Evolutionary conservation across 2,797 vertebrate genomes (phyloP), one percentile per base, ranked within the genome.

Genomic region (Gallinago nigripennis): DNA sequence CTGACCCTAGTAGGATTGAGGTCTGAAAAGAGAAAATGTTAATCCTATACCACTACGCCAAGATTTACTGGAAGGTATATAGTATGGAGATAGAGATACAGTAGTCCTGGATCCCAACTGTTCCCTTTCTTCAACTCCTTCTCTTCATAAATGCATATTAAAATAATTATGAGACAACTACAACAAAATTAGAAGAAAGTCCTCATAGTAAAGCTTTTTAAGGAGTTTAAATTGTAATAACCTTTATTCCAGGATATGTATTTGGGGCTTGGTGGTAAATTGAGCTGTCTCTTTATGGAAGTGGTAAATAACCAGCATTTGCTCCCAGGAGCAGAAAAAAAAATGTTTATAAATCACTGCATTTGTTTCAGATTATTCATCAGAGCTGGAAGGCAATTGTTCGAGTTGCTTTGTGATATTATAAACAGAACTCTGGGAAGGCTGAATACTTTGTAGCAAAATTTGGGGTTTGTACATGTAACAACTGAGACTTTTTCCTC

Each of bases 331-430:
- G 37, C 61, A 89, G 53, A 84, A 66, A 94, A 94, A 94, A 93
- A 70, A 56, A 21, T 88, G 86, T 97, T 97, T 95, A 88, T 90
- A 89, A 66, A 88, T 94, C 54, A 78, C 72, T 78, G 73, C 91
- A 79, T 96, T 96, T 27, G 25, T 96, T 97, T 97, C 94, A 53
- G 77, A 91, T 94, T 96, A 92, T 97, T 97, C 94, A 92, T 93
- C 92, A 58, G 92, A 39, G 45, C 66, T 94, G 92, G 94, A 90
- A 68, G 86, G 93, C 78, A 94, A 45, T 75, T 69, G 73, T 92
- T 95, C 50, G n/a, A 77, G 73, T 82, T 92, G 84, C 58, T 96
- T 95, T 90, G 46, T 54, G 58, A 64, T 93, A 54, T 41, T 91
- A 25, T 97, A 94, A 96, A 96, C 94, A 97, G 73, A 43, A 58